Evolutionary conservation across 2,888 invertebrate genomes (phyloP).

Genomic region (Andrena marginata): DNA sequence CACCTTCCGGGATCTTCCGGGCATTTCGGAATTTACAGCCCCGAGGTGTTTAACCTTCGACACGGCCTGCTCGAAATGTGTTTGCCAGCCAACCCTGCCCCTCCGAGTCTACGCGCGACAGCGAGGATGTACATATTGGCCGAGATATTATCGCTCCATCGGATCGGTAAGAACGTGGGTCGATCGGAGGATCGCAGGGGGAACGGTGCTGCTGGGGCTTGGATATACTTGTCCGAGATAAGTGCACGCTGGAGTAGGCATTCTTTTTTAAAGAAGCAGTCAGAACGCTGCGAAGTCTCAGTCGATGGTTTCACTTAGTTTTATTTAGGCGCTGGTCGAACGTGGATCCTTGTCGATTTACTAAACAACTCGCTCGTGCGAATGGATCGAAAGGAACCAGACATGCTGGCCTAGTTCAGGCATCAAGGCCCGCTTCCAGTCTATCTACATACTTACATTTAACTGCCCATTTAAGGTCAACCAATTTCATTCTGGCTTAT

Average conservation of each 20-base stretch:
- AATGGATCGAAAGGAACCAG: background rate
- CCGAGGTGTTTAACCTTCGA: constrained; percentile 58
- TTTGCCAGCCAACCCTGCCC: constrained; percentile 40
- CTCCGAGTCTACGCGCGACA: background rate
- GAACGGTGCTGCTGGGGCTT: background rate
- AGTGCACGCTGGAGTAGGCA: background rate
- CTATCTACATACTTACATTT: constrained; percentile 53
- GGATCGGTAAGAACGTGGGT: constrained; percentile 63
- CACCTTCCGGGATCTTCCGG: constrained; percentile 47
- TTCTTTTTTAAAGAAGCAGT: background rate
- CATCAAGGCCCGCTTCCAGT: constrained; percentile 16
- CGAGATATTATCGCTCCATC: constrained; percentile 74
- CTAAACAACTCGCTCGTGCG: background rate
- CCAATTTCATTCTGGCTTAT: constrained; percentile 72
- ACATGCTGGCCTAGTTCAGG: constrained; percentile 39
- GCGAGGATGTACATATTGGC: constrained; percentile 73
- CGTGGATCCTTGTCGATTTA: background rate
- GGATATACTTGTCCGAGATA: constrained; percentile 15
- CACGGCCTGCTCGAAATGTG: constrained; percentile 28
- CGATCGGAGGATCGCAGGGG: background rate
- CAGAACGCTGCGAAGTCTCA: background rate
- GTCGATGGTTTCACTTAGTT: background rate
- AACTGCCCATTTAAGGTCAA: constrained; percentile 55
- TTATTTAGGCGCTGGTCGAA: background rate
- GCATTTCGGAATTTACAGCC: constrained; percentile 61